A percentile compares a stretch with the other conserved stretches of the same genome.
Conservation (phyloP, 2,797 vertebrate species). For the Limosa lapponica region DNA sequence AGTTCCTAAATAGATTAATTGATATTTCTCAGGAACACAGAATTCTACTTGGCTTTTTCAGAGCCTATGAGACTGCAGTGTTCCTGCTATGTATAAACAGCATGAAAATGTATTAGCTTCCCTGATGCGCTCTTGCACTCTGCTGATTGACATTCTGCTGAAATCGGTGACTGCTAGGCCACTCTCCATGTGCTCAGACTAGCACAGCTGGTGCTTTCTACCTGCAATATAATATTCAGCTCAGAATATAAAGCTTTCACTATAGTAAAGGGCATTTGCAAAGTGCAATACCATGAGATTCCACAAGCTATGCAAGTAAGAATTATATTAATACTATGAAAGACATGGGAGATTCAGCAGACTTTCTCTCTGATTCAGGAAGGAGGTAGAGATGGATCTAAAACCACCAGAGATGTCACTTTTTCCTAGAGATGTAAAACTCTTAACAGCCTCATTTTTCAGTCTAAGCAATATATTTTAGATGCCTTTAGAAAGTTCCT, state of each 20-base stretch:
- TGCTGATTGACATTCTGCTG: background rate
- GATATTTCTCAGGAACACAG: background rate
- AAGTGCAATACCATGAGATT: background rate
- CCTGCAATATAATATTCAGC: background rate
- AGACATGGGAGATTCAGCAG: background rate
- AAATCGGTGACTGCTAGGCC: background rate
- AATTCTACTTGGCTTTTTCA: background rate
- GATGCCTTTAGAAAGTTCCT: background rate
- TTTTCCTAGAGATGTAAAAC: background rate
- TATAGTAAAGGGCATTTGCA: background rate
- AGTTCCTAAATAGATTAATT: background rate
- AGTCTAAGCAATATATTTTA: background rate
- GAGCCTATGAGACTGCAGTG: background rate
- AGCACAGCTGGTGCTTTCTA: background rate
- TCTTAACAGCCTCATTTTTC: background rate
- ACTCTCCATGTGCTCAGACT: background rate
- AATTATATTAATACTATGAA: background rate
- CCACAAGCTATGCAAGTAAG: background rate
- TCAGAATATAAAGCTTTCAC: background rate
- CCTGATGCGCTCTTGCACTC: background rate
- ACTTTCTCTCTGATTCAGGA: background rate
- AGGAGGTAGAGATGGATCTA: background rate
- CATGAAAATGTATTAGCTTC: background rate
- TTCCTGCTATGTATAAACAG: background rate
- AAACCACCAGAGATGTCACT: background rate